These are phyloP conservation scores for Alfaro cultratus DNA, from an alignment of 2,797 vertebrate species.

Conservation along the genomic window DNA sequence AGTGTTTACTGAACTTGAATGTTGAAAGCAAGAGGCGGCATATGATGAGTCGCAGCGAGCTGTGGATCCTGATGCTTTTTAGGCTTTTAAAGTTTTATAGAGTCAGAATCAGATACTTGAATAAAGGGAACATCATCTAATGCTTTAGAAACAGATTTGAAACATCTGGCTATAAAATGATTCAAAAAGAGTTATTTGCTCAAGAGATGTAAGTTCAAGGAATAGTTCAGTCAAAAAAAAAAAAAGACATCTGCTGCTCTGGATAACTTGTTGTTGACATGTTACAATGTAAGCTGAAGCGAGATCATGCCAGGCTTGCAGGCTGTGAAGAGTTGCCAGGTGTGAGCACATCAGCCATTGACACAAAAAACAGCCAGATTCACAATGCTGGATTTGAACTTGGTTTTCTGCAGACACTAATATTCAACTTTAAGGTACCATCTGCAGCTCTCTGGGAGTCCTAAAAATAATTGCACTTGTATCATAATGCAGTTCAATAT, in stretches of 20 bases:
- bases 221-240: conserved; percentile 38
- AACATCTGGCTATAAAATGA: conserved; percentile 62
- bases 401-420: neutral
- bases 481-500: conserved; percentile 1
- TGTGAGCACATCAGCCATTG: conserved; percentile 36
- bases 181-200: conserved; percentile 27
- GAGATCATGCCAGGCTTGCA: conserved; percentile 39
- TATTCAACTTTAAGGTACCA: conserved; percentile 15
- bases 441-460: neutral
- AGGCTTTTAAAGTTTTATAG: conserved; percentile 24
- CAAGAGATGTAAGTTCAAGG: conserved; percentile 34
- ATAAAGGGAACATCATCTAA: conserved; percentile 39
- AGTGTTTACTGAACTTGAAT: conserved; percentile 42
- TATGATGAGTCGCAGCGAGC: conserved; percentile 30
- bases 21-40: conserved; percentile 56
- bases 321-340: conserved; percentile 48
- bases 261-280: conserved; percentile 61
- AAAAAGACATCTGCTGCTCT: conserved; percentile 63
- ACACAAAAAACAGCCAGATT: conserved; percentile 18
- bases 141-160: conserved; percentile 44
- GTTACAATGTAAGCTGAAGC: conserved; percentile 54
- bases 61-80: conserved; percentile 48
- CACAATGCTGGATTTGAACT: conserved; percentile 23
- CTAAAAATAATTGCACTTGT: neutral
- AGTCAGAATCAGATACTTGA: conserved; percentile 37